These are phyloP conservation scores for Sardina pilchardus DNA, from an alignment of 2,113 vertebrate genomes.

Conservation along the genomic window DNA sequence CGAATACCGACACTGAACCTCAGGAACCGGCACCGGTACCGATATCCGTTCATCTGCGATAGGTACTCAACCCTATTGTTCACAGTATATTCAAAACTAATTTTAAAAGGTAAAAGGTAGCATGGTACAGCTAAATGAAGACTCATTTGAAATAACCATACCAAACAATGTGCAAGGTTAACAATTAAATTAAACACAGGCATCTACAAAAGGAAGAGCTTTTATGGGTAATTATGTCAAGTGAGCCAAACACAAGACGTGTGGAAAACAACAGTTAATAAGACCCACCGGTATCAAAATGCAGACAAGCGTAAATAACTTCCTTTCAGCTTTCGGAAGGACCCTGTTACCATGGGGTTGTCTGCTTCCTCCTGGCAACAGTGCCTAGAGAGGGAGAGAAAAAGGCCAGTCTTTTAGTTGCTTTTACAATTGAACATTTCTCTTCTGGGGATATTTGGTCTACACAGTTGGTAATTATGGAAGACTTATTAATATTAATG, in stretches of 20 bases:
- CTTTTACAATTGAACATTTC: background rate
- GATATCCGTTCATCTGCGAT: no score
- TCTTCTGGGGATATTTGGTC: background rate
- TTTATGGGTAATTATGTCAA: background rate
- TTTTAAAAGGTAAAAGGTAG: no score
- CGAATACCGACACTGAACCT: no score
- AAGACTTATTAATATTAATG: no score
- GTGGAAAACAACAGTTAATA: no score
- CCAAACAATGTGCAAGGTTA: background rate
- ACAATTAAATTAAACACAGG: background rate
- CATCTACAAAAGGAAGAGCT: background rate
- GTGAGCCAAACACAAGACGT: background rate
- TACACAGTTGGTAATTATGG: background rate
- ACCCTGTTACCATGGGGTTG: slow-evolving; percentile 15
- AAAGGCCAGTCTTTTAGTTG: background rate
- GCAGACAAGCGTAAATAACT: slow-evolving; percentile 15
- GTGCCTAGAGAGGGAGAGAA: background rate
- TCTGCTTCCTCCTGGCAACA: background rate
- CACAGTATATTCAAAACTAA: no score
- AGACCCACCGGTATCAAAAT: background rate
- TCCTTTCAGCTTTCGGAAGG: background rate
- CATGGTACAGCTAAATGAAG: background rate
- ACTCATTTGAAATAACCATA: background rate
- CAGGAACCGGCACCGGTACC: no score
- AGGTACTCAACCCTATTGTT: no score